Conservation (phyloP, 2,888 invertebrate genomes). For the Chouioia cunea region DNA sequence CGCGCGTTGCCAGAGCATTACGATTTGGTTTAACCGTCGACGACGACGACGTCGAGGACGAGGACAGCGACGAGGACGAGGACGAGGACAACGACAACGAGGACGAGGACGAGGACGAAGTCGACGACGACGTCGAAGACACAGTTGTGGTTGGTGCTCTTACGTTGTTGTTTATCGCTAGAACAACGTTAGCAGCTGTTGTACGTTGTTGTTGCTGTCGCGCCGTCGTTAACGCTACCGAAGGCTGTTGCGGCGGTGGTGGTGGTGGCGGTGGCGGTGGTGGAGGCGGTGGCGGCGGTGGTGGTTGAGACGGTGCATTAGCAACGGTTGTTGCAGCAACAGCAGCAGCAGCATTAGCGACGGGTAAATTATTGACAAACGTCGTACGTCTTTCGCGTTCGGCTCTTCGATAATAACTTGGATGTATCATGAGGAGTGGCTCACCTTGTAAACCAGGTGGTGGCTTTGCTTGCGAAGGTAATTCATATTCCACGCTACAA, state of each 20-base stretch:
- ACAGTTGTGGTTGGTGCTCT: no score
- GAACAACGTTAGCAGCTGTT: no score
- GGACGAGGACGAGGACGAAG: no score
- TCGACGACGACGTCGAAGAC: no score
- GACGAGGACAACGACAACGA: no score
- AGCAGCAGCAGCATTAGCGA: no score
- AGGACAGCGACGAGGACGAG: slow-evolving; percentile 15
- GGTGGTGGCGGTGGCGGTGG: slow-evolving; percentile 72
- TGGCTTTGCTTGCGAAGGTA: slow-evolving; percentile 90
- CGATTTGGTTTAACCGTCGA: slow-evolving; percentile 18
- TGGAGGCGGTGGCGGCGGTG: slow-evolving; percentile 51
- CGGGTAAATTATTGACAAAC: slow-evolving; percentile 87
- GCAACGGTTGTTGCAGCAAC: no score
- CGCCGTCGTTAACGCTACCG: slow-evolving; percentile 21
- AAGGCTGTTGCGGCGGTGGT: slow-evolving; percentile 51
- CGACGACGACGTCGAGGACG: neutral
- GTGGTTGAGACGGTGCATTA: slow-evolving; percentile 72
- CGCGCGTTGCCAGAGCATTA: neutral
- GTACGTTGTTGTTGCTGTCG: slow-evolving; percentile 3
- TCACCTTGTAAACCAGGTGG: slow-evolving; percentile 82
- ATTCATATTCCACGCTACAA: slow-evolving; percentile 92
- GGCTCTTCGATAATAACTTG: slow-evolving; percentile 89
- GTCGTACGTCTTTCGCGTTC: slow-evolving; percentile 86
- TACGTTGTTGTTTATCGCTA: no score
- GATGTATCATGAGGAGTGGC: slow-evolving; percentile 90